Evolutionary conservation across 30 jellyfish, hydroid and myxozoan species (phyloP), one percentile per base, ranked within the genome.

Genomic region (Pseudorhiza aurosa): DNA sequence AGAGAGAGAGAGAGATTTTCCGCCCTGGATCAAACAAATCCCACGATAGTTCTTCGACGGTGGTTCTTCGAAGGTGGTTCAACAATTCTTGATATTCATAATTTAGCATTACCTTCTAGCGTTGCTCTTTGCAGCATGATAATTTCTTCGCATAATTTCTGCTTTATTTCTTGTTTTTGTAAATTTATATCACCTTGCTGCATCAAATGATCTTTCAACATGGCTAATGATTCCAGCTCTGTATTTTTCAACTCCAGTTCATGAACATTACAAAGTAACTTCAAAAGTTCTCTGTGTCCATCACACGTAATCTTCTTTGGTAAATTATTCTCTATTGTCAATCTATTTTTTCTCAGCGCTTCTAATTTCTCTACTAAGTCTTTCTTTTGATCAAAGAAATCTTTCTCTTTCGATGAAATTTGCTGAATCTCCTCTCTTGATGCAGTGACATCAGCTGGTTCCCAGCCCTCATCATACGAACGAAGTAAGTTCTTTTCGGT

Each of bases 381-480:
- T 35, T 55, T 81, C 43, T 94, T 94, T 82, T 71, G 81, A 33
- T 77, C 85, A 46, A 51, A 64, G 18, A 83, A 31, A 50, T 88
- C 96, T 59, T 68, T 60, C 68, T 83, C 97, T 44, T 58, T 57
- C 64, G 70, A 11, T 18, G 80, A 10, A 14, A 85, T 87, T 55
- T 68, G 88, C 47, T 59, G 91, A 49, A 94, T 29, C 53, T 87
- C 97, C 47, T 94, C 99, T 63, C 94, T 87, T 6, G 99, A 97
- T 0, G 85, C 89, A 10, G 62, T 78, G 74, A 94, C 97, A 75
- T 94, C 97, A 30, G 97, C 96, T 51, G 99, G 99, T 75, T 94
- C 99, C 94, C 91, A 67, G 60, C 87, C 96, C 62, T 58, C 81
- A 32, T 88, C 93, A 30, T 53, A 47, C 7, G 87, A 88, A n/a